A percentile compares a stretch with the other conserved stretches of the same genome.
Conservation (phyloP, 2,113 vertebrate genomes). For the Zosterops japonicus region DNA sequence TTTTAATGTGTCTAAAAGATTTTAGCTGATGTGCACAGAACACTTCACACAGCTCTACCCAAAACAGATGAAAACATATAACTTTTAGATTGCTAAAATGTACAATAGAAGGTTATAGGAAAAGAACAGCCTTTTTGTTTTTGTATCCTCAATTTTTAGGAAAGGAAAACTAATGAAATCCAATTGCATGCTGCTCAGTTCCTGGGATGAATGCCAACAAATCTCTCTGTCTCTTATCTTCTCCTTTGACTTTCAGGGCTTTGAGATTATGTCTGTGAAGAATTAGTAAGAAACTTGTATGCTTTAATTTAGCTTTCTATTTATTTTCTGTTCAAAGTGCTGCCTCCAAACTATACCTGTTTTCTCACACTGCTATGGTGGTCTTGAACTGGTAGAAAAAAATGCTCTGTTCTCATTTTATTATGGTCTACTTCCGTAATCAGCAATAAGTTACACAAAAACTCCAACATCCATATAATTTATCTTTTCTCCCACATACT, state of each 20-base stretch:
- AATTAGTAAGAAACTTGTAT: neutral
- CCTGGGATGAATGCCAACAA: neutral
- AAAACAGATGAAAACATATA: neutral
- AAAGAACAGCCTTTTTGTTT: neutral
- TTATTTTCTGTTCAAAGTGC: neutral
- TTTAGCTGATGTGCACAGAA: neutral
- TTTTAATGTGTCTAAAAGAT: neutral
- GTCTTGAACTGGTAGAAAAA: neutral
- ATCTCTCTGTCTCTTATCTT: neutral
- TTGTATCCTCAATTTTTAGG: neutral
- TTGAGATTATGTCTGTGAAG: neutral
- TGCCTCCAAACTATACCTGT: neutral
- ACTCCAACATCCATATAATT: neutral
- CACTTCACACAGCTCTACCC: neutral
- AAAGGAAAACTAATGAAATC: neutral
- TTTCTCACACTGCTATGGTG: neutral
- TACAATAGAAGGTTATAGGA: neutral
- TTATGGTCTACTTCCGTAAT: neutral
- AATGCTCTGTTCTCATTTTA: neutral
- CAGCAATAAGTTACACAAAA: neutral
- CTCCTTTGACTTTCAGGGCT: neutral
- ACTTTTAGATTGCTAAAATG: neutral
- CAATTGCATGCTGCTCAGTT: neutral
- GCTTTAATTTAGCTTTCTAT: neutral
- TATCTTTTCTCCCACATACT: neutral